phyloP scores from a whole-genome alignment of 2,888 invertebrate species.

The Xestia xanthographa region DNA sequence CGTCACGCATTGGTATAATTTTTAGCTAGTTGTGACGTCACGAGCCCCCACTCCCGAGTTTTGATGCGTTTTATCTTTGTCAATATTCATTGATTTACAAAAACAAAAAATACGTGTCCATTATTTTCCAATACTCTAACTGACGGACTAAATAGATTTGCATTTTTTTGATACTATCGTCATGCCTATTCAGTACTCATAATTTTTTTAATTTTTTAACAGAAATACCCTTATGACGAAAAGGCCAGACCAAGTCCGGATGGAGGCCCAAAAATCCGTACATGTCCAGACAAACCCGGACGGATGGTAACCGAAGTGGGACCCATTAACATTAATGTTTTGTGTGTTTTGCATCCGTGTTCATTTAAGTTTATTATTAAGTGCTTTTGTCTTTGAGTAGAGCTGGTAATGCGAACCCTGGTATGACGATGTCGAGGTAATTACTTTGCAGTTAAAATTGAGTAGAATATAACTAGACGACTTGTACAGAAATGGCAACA shows the following conservation, averaged over 20 bases:
- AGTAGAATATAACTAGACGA: constrained; percentile 4
- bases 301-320: constrained; percentile 6
- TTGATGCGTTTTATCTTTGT: too few species aligned
- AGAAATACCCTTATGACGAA: background rate
- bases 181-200: background rate
- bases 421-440: background rate
- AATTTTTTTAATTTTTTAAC: background rate
- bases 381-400: constrained; percentile 21
- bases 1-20: too few species aligned
- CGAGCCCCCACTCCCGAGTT: too few species aligned
- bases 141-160: too few species aligned
- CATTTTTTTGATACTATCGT: too few species aligned
- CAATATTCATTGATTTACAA: too few species aligned
- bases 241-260: background rate
- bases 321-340: constrained; percentile 49
- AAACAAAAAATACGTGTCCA: too few species aligned
- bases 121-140: too few species aligned
- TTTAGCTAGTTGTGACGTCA: too few species aligned
- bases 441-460: constrained; percentile 22
- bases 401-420: constrained; percentile 7
- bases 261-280: background rate
- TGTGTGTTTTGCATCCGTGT: constrained; percentile 53
- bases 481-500: background rate
- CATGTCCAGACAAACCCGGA: constrained; percentile 2
- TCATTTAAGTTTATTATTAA: constrained; percentile 40